Base-by-base conservation (phyloP, 92 coral and sea anemone genomes). In the Porites rus region DNA sequence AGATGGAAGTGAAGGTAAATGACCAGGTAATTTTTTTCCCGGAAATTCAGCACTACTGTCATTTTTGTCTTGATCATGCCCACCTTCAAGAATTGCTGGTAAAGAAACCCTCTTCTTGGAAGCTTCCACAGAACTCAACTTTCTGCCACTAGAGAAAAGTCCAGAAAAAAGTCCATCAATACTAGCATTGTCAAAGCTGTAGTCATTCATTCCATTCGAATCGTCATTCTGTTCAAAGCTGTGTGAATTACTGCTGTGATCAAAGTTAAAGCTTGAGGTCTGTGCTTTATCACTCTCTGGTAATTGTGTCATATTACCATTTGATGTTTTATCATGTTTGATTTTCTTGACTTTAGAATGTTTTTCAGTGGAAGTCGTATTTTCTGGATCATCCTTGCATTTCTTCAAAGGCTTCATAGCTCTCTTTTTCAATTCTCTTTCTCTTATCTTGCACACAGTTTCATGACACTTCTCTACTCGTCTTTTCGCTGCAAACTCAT, bases 361-460 rank as follows among this genome's bases (percentile, higher is more conserved):
- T 21, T 38, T 18, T 31, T 63, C 59, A 9, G 11, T 20, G 3
- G 16, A 14, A 69, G 43, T 0, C n/a, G 28, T 80, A 4, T 16
- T 12, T 67, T 54, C 19, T 9, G 19, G 56, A 25, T 14, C 62
- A 9, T 59, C 60, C 17, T 70, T n/a, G 31, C 43, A 50, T 14
- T 72, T 24, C 16, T 10, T 51, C 21, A 10, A 12, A 12, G 1
- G 56, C 25, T 19, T 69, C 56, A 56, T 17, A 8, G 14, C 52
- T 6, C 8, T 80, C 11, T 69, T 56, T 0, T 28, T 67, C 46
- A 25, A 3, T 8, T 82, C 43, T 18, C 18, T 65, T 43, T 84
- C 51, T 24, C 88, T 72, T 13, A 91, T 93, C 52, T 71, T 74
- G 70, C 74, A 63, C 60, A 90, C 94, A 76, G 76, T 65, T 20